Conservation (phyloP, 2,888 invertebrate genomes). For the Epinotia ramella region DNA sequence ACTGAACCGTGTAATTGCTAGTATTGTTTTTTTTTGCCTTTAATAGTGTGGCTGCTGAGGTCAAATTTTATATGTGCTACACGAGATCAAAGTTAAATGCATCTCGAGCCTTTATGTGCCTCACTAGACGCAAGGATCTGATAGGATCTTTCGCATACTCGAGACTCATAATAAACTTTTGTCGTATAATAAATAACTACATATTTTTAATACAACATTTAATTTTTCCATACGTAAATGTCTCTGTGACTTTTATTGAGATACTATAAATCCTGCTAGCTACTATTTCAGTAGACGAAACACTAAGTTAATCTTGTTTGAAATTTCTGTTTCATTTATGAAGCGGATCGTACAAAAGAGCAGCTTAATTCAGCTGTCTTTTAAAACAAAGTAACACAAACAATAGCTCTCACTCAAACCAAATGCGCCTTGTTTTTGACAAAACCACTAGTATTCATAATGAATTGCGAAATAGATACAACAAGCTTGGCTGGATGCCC, state of each 20-base stretch:
- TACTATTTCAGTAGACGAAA: not conserved
- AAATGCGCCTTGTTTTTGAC: conserved; percentile 38
- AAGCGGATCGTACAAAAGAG: conserved; percentile 18
- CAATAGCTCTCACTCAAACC: conserved; percentile 28
- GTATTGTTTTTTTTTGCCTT: too few species aligned
- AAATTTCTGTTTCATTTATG: conserved; percentile 17
- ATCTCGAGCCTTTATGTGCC: too few species aligned
- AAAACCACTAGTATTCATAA: conserved; percentile 34
- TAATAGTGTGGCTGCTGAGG: too few species aligned
- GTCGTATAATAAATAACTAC: too few species aligned
- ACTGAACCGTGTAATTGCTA: too few species aligned
- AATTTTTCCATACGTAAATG: not conserved
- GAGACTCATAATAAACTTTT: too few species aligned
- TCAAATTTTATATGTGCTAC: too few species aligned
- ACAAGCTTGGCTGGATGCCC: conserved; percentile 40
- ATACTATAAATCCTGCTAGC: not conserved
- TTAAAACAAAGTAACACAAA: conserved; percentile 30
- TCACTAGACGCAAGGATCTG: too few species aligned
- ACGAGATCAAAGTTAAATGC: too few species aligned
- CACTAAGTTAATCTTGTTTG: not conserved
- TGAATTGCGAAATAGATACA: conserved; percentile 38
- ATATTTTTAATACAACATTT: too few species aligned
- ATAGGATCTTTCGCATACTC: too few species aligned
- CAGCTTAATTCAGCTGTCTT: conserved; percentile 22
- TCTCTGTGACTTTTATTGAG: not conserved